Conservation (phyloP, 2,113 vertebrate species). For the Paradisaea rubra region DNA sequence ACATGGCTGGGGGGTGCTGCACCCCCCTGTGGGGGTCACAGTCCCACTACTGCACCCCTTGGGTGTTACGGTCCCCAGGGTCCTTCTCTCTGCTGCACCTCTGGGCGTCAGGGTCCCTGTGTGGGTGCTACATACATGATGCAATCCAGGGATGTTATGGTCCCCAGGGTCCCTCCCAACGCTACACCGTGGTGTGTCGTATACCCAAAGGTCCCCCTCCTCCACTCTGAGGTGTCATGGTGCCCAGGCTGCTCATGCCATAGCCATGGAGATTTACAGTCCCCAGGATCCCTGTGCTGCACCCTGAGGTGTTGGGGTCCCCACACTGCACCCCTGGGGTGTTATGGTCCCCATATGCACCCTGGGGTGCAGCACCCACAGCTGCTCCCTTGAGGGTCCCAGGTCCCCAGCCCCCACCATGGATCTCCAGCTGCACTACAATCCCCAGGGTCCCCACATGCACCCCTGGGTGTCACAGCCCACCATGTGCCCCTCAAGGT, state of each 20-base stretch:
- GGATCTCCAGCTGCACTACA: neutral
- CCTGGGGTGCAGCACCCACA: neutral
- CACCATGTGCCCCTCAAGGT: neutral
- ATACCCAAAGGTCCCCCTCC: neutral
- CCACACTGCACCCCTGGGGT: neutral
- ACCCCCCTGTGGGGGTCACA: accelerated
- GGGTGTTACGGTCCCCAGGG: neutral
- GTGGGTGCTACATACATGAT: neutral
- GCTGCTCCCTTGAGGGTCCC: neutral
- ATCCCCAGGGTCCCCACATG: neutral
- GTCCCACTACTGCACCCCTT: neutral
- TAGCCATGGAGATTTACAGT: neutral
- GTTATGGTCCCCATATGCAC: neutral
- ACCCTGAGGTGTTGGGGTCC: neutral
- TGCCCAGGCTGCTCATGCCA: neutral
- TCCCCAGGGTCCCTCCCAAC: neutral
- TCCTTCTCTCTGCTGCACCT: neutral
- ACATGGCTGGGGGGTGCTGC: neutral
- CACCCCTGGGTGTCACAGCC: neutral
- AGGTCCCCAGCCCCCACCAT: neutral
- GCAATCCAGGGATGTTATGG: neutral
- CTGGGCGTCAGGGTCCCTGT: neutral
- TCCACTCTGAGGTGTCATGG: neutral
- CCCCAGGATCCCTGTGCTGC: neutral
- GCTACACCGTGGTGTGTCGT: neutral